phyloP scores from a whole-genome alignment of 1,140 invertebrate genomes.

The Yoshiicerus persimilis region DNA sequence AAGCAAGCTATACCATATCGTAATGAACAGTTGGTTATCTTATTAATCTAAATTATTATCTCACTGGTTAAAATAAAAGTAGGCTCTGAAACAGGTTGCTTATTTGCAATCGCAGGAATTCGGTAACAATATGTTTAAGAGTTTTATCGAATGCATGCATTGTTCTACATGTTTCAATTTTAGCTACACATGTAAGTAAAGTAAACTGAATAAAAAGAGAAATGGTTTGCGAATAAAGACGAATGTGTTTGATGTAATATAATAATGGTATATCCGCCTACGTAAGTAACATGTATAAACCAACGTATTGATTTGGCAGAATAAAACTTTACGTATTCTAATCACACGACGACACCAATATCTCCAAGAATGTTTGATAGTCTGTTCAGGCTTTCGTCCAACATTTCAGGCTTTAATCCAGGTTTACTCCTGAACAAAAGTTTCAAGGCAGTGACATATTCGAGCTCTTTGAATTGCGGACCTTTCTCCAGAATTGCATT shows the following conservation, averaged over 20 bases:
- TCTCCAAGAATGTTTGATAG: constrained; percentile 68
- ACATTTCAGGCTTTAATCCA: constrained; percentile 52
- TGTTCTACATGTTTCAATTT: not conserved
- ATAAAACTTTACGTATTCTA: constrained; percentile 1
- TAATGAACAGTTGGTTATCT: no score
- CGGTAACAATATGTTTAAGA: no score
- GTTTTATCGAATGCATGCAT: not conserved
- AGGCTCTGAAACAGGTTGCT: no score
- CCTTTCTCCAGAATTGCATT: constrained; percentile 77
- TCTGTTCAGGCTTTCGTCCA: constrained; percentile 59
- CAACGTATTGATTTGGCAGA: not conserved
- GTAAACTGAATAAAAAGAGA: not conserved
- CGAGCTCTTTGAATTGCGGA: constrained; percentile 77
- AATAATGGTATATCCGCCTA: not conserved
- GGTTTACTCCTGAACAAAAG: constrained; percentile 65
- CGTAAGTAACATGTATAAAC: no score
- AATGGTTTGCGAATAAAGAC: not conserved
- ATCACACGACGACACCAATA: constrained; percentile 63
- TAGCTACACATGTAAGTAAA: not conserved
- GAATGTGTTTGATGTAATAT: not conserved
- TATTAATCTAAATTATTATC: no score
- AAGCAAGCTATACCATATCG: no score
- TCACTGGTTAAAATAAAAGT: no score
- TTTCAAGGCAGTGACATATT: constrained; percentile 82
- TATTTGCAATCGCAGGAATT: no score